Percentiles rank a stretch among this genome's conserved stretches.
Conservation (phyloP, 2,113 vertebrate genomes). For the Peromyscus polionotus region DNA sequence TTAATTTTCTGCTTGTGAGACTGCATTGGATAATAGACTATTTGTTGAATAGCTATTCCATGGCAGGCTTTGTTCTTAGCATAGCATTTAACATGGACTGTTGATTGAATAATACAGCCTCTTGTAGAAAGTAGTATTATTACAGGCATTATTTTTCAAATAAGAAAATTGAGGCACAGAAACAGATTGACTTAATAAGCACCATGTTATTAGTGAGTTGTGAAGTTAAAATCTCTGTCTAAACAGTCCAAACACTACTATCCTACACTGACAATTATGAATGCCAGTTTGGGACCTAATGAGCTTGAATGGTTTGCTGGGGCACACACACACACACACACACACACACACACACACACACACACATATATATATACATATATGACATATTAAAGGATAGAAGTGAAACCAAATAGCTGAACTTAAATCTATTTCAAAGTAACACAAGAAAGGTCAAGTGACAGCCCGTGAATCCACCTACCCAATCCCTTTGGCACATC, state of each 20-base stretch:
- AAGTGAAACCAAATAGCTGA: background rate
- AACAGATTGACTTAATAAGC: background rate
- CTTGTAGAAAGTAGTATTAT: background rate
- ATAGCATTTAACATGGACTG: background rate
- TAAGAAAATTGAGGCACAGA: background rate
- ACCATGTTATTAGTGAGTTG: background rate
- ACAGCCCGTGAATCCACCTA: background rate
- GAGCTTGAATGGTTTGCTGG: background rate
- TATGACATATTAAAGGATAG: background rate
- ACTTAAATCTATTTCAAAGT: background rate
- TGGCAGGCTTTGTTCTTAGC: background rate
- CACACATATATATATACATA: no score
- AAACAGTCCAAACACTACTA: background rate
- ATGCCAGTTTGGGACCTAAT: background rate
- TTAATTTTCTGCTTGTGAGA: conserved; percentile 7
- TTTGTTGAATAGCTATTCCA: background rate
- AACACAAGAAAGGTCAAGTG: background rate
- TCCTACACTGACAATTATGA: background rate
- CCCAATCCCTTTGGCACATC: background rate
- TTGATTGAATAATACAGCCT: conserved; percentile 13
- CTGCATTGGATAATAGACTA: background rate
- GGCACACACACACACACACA: background rate
- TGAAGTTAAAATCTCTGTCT: background rate
- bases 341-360: no score
- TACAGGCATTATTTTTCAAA: background rate